Evolutionary conservation across 1,140 invertebrate genomes (phyloP), one percentile per base, ranked within the genome.

Genomic region (Pseudobourletiella spinata): DNA sequence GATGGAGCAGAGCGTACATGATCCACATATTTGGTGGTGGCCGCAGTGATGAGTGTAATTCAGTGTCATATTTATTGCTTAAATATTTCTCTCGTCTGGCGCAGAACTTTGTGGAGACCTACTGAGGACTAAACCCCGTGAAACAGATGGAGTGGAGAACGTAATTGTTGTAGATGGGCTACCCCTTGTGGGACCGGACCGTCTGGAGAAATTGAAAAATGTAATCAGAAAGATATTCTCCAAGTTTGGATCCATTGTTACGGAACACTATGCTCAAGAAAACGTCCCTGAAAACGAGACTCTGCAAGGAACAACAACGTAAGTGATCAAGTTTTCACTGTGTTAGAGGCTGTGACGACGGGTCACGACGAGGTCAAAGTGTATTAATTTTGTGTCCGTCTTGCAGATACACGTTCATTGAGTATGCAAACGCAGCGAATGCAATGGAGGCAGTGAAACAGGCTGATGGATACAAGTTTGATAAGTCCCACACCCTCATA

Each of bases 81-180:
- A n/a, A n/a, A n/a, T n/a, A n/a, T n/a, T n/a, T n/a, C n/a, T n/a
- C n/a, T n/a, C n/a, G n/a, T n/a, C n/a, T n/a, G n/a, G n/a, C n/a
- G n/a, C 80, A 96, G 94, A 95, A 74, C 79, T 97, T 20, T 77
- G 97, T 46, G 86, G 81, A 6, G 94, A 98, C 76, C 76, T 98
- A 58, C 73, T 97, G 52, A 82, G 84, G 54, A 82, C 87, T 64
- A 90, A 89, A 72, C 95, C 95, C 0, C 88, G 88, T 59, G 91
- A 96, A 77, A 89, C 89, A 39, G 93, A 96, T 79, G 93, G 94
- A 28, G 88, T 97, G 39, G 94, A 98, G 74, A 89, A 87, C 70
- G 90, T 98, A 8, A 87, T 99, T 71, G 89, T 99, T 3, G 88
- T 99, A 6, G 95, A 98, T 78, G 92, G 95, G 60, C 86, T 96